These are phyloP conservation scores for Equus przewalskii DNA, from an alignment of 2,113 vertebrate species.

Conservation along the genomic window DNA sequence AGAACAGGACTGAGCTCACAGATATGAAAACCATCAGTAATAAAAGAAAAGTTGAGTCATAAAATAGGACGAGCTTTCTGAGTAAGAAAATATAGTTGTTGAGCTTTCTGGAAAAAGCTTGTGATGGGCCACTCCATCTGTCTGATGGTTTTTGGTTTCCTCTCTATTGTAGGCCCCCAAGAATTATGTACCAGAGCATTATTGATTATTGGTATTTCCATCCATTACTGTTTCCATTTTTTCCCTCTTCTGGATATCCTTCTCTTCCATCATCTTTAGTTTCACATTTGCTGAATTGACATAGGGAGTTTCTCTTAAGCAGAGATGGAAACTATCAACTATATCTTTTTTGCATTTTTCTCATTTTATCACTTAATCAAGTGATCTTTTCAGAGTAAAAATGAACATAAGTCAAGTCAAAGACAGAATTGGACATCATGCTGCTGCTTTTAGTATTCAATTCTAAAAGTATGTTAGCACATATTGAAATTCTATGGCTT, in stretches of 20 bases:
- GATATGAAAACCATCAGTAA: not conserved
- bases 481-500: not conserved
- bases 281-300: not conserved
- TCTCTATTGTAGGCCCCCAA: not conserved
- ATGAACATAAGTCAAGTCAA: not conserved
- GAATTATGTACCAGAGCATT: not conserved
- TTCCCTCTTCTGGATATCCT: not conserved
- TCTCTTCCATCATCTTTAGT: not conserved
- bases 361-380: not conserved
- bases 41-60: not conserved
- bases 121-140: rapidly evolving
- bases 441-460: not conserved
- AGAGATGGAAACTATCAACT: not conserved
- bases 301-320: not conserved
- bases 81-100: not conserved
- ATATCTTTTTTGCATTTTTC: not conserved
- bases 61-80: not conserved
- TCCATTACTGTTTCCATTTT: not conserved
- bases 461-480: not conserved
- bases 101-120: not conserved
- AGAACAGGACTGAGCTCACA: not conserved
- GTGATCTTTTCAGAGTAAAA: not conserved
- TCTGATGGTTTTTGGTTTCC: not conserved
- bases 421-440: not conserved
- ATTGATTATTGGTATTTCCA: not conserved